Conservation (phyloP, 1,140 invertebrate genomes). For the Drosophila neocordata region DNA sequence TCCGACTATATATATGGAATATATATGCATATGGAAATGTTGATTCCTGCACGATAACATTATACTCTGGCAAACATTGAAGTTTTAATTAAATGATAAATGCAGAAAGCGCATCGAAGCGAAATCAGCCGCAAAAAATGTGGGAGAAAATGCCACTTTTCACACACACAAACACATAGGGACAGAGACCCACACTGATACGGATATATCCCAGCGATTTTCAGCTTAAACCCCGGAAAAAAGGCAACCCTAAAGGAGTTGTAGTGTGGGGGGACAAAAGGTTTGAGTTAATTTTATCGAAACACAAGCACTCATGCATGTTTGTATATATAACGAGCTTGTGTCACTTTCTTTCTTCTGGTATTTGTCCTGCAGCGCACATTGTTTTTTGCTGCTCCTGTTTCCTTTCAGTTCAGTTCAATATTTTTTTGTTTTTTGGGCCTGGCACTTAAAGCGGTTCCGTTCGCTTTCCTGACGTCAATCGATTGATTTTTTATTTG, state of each 20-base stretch:
- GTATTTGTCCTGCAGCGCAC: constrained; percentile 31
- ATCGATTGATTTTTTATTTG: constrained; percentile 68
- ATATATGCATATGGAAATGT: constrained; percentile 26
- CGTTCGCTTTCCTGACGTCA: constrained; percentile 61
- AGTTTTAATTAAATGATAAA: constrained; percentile 77
- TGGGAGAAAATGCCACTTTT: constrained; percentile 1
- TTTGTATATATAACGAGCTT: not conserved
- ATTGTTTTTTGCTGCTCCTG: constrained; percentile 25
- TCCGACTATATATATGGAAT: not conserved
- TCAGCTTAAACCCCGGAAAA: constrained; percentile 19
- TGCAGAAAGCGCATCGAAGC: constrained; percentile 31
- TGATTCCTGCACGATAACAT: not conserved
- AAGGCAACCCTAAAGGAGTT: constrained; percentile 12
- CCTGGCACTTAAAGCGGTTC: constrained; percentile 30
- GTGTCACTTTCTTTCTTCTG: constrained; percentile 17
- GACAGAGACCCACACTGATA: not conserved
- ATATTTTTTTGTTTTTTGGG: constrained; percentile 3
- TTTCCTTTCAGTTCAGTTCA: constrained; percentile 19
- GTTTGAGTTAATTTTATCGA: constrained; percentile 50
- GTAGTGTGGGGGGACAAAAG: not conserved
- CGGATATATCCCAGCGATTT: constrained; percentile 19
- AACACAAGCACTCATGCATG: constrained; percentile 32
- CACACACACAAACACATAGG: not conserved
- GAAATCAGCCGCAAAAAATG: constrained; percentile 48
- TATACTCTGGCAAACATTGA: constrained; percentile 35